Evolutionary conservation across 2,888 invertebrate genomes (phyloP).

Genomic region (Augochlorella aurata): DNA sequence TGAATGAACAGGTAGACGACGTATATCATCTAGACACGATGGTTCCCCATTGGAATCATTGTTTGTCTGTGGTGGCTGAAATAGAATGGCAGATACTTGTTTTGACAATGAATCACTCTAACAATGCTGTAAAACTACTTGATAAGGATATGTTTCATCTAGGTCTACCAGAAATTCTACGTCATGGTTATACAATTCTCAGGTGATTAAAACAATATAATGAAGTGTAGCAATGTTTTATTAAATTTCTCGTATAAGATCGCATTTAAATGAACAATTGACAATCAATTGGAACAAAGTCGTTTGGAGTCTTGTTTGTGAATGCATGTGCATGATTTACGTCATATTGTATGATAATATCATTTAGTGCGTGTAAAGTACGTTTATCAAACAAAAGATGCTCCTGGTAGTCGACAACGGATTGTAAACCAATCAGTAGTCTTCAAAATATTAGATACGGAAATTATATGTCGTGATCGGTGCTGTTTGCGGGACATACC

Average conservation of each 20-base stretch:
- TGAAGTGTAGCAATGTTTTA: background rate
- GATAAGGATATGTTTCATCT: background rate
- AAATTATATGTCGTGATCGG: constrained; percentile 30
- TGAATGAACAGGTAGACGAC: constrained; percentile 68
- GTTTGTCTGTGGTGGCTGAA: constrained; percentile 65
- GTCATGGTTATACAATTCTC: background rate
- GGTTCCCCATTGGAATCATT: constrained; percentile 60
- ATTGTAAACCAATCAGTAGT: constrained; percentile 42
- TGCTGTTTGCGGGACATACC: constrained; percentile 63
- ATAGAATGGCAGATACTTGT: constrained; percentile 36
- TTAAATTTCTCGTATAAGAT: constrained; percentile 16
- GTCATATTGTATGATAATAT: background rate
- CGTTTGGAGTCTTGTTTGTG: constrained; percentile 11
- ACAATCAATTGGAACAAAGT: constrained; percentile 23
- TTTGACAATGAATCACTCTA: constrained; percentile 1
- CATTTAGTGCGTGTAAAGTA: constrained; percentile 7
- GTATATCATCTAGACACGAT: constrained; percentile 60
- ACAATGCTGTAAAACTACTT: background rate
- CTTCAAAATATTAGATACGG: constrained; percentile 23
- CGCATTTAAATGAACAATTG: constrained; percentile 18
- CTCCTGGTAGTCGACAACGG: constrained; percentile 18
- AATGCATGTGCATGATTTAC: background rate
- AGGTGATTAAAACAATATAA: constrained; percentile 25
- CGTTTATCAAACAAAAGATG: constrained; percentile 32
- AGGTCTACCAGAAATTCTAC: background rate